Base-by-base conservation (phyloP, 2,113 vertebrate genomes). In the Pangasianodon gigas region DNA sequence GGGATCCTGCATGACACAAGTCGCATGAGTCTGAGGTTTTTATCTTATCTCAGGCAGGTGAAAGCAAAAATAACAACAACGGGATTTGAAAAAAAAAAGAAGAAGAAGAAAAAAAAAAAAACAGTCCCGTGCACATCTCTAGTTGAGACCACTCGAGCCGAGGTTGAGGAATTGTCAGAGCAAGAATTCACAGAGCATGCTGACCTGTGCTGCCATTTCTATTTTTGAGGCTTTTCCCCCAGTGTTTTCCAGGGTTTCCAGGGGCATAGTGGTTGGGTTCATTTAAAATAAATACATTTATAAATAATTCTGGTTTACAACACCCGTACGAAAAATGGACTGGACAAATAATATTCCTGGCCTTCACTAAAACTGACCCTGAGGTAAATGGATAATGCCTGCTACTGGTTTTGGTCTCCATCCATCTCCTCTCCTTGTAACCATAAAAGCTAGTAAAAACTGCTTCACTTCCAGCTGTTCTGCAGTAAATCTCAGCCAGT, bases 401-500 rank as follows among this genome's bases (percentile, higher is more conserved):
- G 19, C 67, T 52, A 65, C 37, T 52, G 51, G 6, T 65, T 87
- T 84, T 32, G 32, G 52, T 85, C n/a, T 87, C 21, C 60, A 86
- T 89, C 77, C 21, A 44, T 62, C 44, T 82, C 26, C 41, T 77
- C 69, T n/a, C 5, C 14, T 83, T 80, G 74, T 37, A 89, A 86
- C 37, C 85, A 85, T 44, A 44, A 85, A 86, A 32, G 58, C 14
- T 58, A 54, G 62, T 89, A 58, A 80, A 84, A 89, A 89, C 24
- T 56, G 29, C 52, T 71, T 65, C 58, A n/a, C 79, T 80, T 92
- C 74, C 80, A 60, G 82, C 54, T 79, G 80, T 87, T 85, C 29
- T 89, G 84, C 62, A 60, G 79, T 90, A 90, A 91, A 91, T 88
- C 89, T 89, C 82, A 46, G 75, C 58, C 41, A 86, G 84, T 77